These are phyloP conservation scores for Trachelus iudaicus DNA, from an alignment of 2,888 invertebrate species.

Conservation along the genomic window DNA sequence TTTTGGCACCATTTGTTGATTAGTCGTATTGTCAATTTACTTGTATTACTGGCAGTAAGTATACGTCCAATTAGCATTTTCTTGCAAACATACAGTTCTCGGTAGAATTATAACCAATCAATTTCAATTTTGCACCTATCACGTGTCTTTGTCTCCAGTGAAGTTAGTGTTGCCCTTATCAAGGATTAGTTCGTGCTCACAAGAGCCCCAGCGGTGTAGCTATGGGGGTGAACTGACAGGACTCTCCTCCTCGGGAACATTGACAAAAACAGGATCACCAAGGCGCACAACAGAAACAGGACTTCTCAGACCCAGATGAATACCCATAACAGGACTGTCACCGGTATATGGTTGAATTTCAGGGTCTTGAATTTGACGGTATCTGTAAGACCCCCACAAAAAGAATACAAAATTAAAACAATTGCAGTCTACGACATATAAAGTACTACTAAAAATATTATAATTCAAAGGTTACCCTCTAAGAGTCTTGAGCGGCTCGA, in stretches of 20 bases:
- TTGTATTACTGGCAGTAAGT: background rate
- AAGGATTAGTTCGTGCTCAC: conserved; percentile 33
- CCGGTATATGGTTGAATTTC: conserved; percentile 49
- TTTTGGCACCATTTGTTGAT: background rate
- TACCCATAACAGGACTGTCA: conserved; percentile 68
- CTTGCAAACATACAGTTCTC: background rate
- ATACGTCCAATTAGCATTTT: background rate
- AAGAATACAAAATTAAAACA: background rate
- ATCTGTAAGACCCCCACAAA: conserved; percentile 57
- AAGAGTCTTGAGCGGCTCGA: conserved; percentile 76
- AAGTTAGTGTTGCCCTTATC: background rate
- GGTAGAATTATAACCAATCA: background rate
- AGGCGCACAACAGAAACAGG: conserved; percentile 61
- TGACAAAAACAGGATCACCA: conserved; percentile 69
- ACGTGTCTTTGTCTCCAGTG: background rate
- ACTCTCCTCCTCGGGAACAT: conserved; percentile 44
- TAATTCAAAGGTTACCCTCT: conserved; percentile 67
- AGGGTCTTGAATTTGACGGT: conserved; percentile 63
- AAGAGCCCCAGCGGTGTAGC: conserved; percentile 60
- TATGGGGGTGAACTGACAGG: conserved; percentile 47
- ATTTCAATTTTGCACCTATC: background rate
- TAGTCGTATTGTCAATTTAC: background rate
- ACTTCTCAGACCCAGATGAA: conserved; percentile 67
- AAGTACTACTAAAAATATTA: background rate
- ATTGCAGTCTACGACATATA: background rate